Evolutionary conservation across 1,140 invertebrate species (phyloP).

Genomic region (Bradysia coprophila): DNA sequence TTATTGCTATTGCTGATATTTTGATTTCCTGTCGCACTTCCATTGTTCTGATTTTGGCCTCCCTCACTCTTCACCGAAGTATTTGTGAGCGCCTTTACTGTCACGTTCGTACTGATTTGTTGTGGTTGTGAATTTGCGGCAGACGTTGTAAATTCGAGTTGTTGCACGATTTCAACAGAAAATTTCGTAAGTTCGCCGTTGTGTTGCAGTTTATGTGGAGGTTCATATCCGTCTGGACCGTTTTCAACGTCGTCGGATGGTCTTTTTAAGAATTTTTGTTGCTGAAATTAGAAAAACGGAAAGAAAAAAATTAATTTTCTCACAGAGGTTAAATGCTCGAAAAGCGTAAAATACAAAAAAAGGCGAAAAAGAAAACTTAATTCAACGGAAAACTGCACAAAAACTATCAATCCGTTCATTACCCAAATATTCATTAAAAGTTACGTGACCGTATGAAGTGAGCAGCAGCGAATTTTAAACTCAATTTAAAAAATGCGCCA

Average conservation of each 20-base stretch:
- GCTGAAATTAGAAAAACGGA: constrained; percentile 40
- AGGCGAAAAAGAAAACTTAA: no score
- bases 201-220: constrained; percentile 58
- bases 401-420: no score
- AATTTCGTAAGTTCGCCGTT: constrained; percentile 45
- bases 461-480: no score
- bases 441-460: no score
- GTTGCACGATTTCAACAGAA: constrained; percentile 79
- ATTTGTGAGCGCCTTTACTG: constrained; percentile 71
- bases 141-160: constrained; percentile 69
- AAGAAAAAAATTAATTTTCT: no score
- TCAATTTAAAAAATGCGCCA: no score
- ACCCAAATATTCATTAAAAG: no score
- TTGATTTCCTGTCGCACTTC: constrained; percentile 7
- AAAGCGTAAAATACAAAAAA: no score
- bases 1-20: constrained; percentile 9
- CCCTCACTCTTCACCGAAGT: constrained; percentile 64
- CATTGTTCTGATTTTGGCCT: constrained; percentile 16
- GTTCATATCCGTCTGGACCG: constrained; percentile 39
- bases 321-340: no score
- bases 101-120: constrained; percentile 83
- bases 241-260: constrained; percentile 49
- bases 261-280: constrained; percentile 65
- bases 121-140: constrained; percentile 66
- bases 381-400: no score